These are phyloP conservation scores for Heliothis virescens DNA, from an alignment of 1,140 invertebrate species.

Conservation along the genomic window DNA sequence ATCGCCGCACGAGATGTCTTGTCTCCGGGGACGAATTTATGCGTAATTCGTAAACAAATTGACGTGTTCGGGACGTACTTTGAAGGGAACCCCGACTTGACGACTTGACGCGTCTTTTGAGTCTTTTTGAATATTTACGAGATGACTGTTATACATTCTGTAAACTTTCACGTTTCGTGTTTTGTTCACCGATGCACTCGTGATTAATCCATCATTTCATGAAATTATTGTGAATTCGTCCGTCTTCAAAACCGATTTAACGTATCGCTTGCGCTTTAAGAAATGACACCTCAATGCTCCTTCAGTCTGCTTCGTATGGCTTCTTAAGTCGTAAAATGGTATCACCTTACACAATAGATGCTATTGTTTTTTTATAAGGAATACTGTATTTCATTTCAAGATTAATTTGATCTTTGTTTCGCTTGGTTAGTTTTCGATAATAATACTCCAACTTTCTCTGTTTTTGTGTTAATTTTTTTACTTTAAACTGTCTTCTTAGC, in stretches of 20 bases:
- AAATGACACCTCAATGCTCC: conserved; percentile 75
- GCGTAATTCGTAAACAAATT: conserved; percentile 86
- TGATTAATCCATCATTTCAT: conserved; percentile 41
- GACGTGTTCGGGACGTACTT: conserved; percentile 77
- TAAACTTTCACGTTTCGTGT: conserved; percentile 54
- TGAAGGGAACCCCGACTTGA: conserved; percentile 74
- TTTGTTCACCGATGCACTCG: conserved; percentile 29
- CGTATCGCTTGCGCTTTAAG: conserved; percentile 73
- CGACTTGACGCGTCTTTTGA: conserved; percentile 81
- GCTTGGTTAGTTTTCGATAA: conserved; percentile 10
- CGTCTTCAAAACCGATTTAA: conserved; percentile 63
- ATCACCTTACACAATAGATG: conserved; percentile 82
- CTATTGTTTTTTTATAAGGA: conserved; percentile 78
- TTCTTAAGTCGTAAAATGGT: conserved; percentile 84
- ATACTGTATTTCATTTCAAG: conserved; percentile 64
- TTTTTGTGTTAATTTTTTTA: not conserved
- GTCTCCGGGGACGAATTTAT: conserved; percentile 84
- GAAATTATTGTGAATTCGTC: conserved; percentile 37
- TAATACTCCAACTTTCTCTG: not conserved
- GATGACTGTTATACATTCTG: conserved; percentile 56
- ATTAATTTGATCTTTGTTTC: conserved; percentile 38
- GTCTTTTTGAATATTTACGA: conserved; percentile 77
- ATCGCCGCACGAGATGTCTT: conserved; percentile 83
- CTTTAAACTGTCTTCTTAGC: not conserved
- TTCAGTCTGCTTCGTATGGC: conserved; percentile 74